These are phyloP conservation scores for Rhinoraja longicauda DNA, from an alignment of 2,797 vertebrate species.

Conservation along the genomic window DNA sequence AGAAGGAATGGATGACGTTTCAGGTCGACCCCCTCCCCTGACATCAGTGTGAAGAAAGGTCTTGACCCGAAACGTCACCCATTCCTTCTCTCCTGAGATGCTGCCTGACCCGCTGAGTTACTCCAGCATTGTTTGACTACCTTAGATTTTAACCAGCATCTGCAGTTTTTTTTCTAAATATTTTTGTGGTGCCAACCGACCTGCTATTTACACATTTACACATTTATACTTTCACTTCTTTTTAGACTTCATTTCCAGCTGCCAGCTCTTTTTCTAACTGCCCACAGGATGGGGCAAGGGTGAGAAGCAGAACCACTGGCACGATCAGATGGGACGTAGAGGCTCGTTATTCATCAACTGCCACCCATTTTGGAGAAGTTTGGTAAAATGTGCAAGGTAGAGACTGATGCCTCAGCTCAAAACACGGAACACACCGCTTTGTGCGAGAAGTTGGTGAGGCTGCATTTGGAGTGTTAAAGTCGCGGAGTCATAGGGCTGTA, in stretches of 20 bases:
- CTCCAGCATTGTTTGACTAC: no score
- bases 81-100: no score
- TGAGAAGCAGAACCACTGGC: not conserved
- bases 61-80: no score
- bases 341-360: not conserved
- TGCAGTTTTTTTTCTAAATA: no score
- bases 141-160: no score
- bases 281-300: not conserved
- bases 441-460: not conserved
- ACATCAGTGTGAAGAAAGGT: no score
- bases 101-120: no score
- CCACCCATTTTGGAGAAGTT: not conserved
- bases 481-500: no score
- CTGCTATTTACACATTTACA: not conserved
- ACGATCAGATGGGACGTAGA: not conserved
- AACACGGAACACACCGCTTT: not conserved
- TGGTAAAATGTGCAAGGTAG: not conserved
- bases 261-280: not conserved
- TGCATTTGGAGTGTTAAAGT: no score
- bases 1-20: no score
- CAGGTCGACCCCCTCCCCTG: no score
- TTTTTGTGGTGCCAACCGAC: not conserved
- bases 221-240: not conserved
- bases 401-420: not conserved
- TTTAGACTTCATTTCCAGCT: not conserved